These are phyloP conservation scores for Vulpes ferrilata DNA, from an alignment of 2,113 vertebrate genomes.

Conservation along the genomic window DNA sequence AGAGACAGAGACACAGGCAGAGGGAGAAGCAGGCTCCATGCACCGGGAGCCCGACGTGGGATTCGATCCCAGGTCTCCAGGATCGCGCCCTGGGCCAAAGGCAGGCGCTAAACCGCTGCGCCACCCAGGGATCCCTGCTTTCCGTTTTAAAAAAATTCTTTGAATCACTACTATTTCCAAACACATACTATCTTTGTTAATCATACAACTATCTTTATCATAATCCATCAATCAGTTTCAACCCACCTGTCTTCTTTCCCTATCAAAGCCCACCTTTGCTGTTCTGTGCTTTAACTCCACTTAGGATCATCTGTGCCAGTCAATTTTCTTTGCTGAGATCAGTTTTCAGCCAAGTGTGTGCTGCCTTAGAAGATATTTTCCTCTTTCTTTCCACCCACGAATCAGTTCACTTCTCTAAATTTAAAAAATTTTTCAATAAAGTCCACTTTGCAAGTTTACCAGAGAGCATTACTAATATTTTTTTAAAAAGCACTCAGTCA, in stretches of 20 bases:
- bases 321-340: constrained; percentile 41
- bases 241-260: background rate
- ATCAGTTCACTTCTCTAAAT: constrained; percentile 8
- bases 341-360: background rate
- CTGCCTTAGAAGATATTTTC: background rate
- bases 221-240: background rate
- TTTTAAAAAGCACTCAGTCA: background rate
- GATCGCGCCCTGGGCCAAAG: too few relatives aligned
- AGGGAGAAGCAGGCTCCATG: too few relatives aligned
- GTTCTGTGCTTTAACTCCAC: background rate
- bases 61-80: too few relatives aligned
- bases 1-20: too few relatives aligned
- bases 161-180: background rate
- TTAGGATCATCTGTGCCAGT: constrained; percentile 39
- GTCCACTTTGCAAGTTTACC: constrained; percentile 9
- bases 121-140: too few relatives aligned
- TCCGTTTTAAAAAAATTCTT: background rate
- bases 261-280: background rate
- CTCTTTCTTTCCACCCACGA: background rate
- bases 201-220: background rate
- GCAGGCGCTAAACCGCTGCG: too few relatives aligned
- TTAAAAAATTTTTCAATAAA: constrained; percentile 1
- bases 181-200: background rate
- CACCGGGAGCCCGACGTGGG: too few relatives aligned
- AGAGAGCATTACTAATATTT: background rate